phyloP scores from a whole-genome alignment of 2,113 vertebrate species.

The Vulpes ferrilata region DNA sequence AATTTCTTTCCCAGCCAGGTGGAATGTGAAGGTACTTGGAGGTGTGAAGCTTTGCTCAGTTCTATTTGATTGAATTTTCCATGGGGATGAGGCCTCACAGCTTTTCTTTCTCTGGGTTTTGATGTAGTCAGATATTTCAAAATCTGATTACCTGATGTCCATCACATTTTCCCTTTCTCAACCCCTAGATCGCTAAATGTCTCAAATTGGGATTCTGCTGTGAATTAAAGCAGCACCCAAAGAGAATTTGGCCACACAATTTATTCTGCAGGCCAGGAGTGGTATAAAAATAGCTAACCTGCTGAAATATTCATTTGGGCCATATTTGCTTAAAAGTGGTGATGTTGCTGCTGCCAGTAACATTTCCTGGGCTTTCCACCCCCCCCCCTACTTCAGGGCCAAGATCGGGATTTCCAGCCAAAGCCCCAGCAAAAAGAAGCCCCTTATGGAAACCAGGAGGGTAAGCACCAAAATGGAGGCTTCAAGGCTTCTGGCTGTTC shows the following conservation, averaged over 20 bases:
- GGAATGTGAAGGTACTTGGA: not conserved
- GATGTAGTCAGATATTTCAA: slow-evolving; percentile 7
- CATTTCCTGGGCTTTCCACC: slow-evolving; percentile 60
- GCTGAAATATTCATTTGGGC: slow-evolving; percentile 81
- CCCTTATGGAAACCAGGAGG: not conserved
- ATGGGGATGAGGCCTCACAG: not conserved
- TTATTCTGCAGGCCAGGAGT: slow-evolving; percentile 62
- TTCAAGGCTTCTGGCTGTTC: not conserved
- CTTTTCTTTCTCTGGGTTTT: slow-evolving; percentile 44
- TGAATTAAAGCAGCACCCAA: slow-evolving; percentile 66
- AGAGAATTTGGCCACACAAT: slow-evolving; percentile 73
- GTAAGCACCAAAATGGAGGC: slow-evolving; percentile 61
- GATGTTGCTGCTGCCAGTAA: slow-evolving; percentile 67
- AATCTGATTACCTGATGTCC: slow-evolving; percentile 19
- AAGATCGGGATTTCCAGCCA: slow-evolving; percentile 45
- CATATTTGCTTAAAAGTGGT: slow-evolving; percentile 71
- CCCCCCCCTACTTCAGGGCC: slow-evolving; percentile 49
- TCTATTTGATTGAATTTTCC: slow-evolving; percentile 16
- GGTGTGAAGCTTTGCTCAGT: not conserved
- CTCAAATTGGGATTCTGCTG: slow-evolving; percentile 53
- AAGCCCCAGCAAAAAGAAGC: slow-evolving; percentile 58
- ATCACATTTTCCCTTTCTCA: slow-evolving; percentile 38
- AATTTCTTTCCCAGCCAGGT: not conserved
- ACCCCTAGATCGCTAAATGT: not conserved
- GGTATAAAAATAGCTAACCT: slow-evolving; percentile 76